Evolutionary conservation across 2,797 vertebrate genomes (phyloP), one percentile per base, ranked within the genome.

Genomic region (Molossus molossus): DNA sequence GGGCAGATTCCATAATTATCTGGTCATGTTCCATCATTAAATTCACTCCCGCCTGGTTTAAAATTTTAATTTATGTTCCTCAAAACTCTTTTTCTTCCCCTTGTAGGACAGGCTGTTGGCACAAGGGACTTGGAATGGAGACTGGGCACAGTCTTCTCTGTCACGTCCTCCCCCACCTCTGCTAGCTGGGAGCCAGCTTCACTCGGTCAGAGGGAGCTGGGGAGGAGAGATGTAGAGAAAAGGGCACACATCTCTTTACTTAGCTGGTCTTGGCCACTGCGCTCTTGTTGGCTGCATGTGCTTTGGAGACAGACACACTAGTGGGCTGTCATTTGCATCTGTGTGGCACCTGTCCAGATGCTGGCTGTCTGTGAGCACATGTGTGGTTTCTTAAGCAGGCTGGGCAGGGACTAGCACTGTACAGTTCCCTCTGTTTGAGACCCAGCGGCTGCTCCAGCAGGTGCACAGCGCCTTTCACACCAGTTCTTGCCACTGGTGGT

Each of bases 21-120:
- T 70, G 23, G 45, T 90, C 89, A 58, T 14, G 55, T 96, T 83
- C 69, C n/a, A 40, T 96, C 69, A 94, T 85, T 90, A 93, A 96
- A 79, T 2, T 76, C 23, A 82, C 18, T 45, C 45, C 21, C 58
- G 7, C 57, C 23, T 25, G 18, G 21, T 94, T 93, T 76, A 65
- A 86, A 62, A 50, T 77, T 95, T 67, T 37, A 87, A 60, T 90
- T 87, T 23, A 40, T 80, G 40, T 25, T 72, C 50, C 75, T 18
- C 73, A 55, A 84, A 65, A 81, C 29, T 37, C 60, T 40, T 90
- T 57, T 95, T 81, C 20, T 67, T 79, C 9, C 58, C 72, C 18
- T 80, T 82, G 1, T 55, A 60, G 65, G 50, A 53, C 65, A 80
- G 60, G 45, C 40, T 72, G 50, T 87, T 87, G 91, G 76, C 94